Evolutionary conservation across 2,797 vertebrate species (phyloP).

Genomic region (Crenuchus spilurus): DNA sequence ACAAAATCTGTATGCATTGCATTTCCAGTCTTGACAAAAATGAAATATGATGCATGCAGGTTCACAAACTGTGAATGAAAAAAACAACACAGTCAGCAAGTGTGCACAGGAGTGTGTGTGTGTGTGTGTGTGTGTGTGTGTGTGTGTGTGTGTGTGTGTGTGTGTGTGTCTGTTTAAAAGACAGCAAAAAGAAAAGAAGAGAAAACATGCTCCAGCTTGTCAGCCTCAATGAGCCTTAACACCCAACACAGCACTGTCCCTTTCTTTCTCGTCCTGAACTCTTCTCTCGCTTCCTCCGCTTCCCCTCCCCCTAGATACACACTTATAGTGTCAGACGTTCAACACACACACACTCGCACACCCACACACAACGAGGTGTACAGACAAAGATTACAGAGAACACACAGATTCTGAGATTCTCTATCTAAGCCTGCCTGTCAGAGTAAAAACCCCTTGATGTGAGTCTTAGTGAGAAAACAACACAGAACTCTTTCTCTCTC

Average conservation of each 20-base stretch:
- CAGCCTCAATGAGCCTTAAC: slow-evolving; percentile 39
- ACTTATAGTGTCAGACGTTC: not conserved
- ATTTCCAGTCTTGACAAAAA: slow-evolving; percentile 14
- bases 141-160: slow-evolving; percentile 8
- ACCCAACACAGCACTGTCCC: slow-evolving; percentile 19
- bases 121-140: not conserved
- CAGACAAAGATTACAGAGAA: slow-evolving; percentile 3
- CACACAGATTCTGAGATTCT: not conserved
- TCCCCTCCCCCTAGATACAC: not conserved
- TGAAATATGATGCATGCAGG: slow-evolving; percentile 19
- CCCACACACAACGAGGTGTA: slow-evolving; percentile 1
- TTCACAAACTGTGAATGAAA: slow-evolving; percentile 13
- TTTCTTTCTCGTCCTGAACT: not conserved
- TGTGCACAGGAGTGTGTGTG: not conserved
- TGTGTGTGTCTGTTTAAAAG: not conserved
- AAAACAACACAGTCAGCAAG: not conserved
- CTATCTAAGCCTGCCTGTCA: not conserved
- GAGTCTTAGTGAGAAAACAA: slow-evolving; percentile 1
- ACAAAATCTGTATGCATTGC: not conserved
- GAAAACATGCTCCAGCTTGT: slow-evolving; percentile 46
- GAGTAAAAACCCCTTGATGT: slow-evolving; percentile 12
- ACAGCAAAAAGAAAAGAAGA: slow-evolving; percentile 9
- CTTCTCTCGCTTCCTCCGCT: not conserved
- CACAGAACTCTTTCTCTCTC: not conserved
- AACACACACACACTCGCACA: slow-evolving; percentile 14